phyloP scores from a whole-genome alignment of 2,113 vertebrate species.

The Mohoua ochrocephala region DNA sequence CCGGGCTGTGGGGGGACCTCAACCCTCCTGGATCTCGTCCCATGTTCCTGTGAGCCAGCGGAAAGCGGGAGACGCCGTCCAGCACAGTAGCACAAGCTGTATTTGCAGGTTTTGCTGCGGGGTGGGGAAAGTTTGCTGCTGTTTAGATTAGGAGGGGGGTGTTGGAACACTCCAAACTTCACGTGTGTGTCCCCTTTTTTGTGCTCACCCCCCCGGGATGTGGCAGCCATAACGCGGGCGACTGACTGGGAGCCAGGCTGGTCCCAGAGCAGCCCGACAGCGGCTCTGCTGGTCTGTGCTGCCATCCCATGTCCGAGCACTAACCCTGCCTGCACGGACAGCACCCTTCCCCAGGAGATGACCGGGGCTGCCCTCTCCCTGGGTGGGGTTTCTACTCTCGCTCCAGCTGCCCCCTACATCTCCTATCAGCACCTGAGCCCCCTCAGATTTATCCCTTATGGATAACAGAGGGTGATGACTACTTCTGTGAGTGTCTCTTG shows the following conservation, averaged over 20 bases:
- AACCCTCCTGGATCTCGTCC: neutral
- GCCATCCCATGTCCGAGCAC: neutral
- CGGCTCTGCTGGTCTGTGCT: neutral
- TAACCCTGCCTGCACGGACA: neutral
- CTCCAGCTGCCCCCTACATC: neutral
- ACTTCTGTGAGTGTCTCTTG: fast-evolving
- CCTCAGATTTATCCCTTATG: neutral
- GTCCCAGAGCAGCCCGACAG: neutral
- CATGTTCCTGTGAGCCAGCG: neutral
- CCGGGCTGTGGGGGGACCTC: neutral
- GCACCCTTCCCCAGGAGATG: neutral
- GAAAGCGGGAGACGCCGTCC: fast-evolving
- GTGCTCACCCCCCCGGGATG: neutral
- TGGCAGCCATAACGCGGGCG: fast-evolving
- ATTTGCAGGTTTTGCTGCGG: neutral
- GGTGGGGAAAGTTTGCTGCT: neutral
- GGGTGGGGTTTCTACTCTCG: neutral
- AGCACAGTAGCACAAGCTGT: neutral
- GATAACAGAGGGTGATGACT: fast-evolving
- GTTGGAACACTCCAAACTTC: neutral
- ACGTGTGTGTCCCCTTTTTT: neutral
- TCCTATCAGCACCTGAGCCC: fast-evolving
- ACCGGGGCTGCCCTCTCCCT: neutral
- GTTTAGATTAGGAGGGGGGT: fast-evolving
- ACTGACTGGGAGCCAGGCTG: neutral